Evolutionary conservation across 2,888 invertebrate species (phyloP).

Genomic region (Agrilus biguttatus): DNA sequence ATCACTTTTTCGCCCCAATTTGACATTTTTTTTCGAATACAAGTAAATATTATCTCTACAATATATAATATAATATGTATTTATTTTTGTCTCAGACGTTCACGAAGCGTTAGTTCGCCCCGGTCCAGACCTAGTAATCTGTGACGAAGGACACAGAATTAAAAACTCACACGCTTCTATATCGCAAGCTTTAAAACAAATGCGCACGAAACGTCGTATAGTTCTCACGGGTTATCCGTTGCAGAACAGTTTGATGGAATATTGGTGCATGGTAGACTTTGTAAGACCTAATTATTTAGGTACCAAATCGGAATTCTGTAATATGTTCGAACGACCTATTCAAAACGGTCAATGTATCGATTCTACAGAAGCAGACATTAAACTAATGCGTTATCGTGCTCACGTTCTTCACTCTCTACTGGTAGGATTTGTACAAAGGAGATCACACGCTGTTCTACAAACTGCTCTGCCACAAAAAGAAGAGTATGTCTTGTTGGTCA

Average conservation of each 20-base stretch:
- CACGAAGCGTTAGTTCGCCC: conserved; percentile 75
- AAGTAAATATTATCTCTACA: too few relatives aligned
- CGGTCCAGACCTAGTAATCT: conserved; percentile 87
- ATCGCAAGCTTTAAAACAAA: conserved; percentile 87
- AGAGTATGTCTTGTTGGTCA: conserved; percentile 81
- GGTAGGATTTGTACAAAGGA: conserved; percentile 90
- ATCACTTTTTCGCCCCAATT: too few relatives aligned
- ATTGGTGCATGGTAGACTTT: conserved; percentile 99
- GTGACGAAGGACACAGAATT: conserved; percentile 94
- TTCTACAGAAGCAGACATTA: conserved; percentile 85
- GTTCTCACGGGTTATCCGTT: conserved; percentile 96
- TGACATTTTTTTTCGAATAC: too few relatives aligned
- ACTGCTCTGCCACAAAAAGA: conserved; percentile 87
- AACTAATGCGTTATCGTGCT: conserved; percentile 86
- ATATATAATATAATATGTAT: too few relatives aligned
- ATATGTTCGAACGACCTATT: conserved; percentile 98
- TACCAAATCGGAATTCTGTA: conserved; percentile 90
- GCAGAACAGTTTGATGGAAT: conserved; percentile 92
- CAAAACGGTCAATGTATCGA: conserved; percentile 97
- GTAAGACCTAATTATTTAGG: conserved; percentile 96
- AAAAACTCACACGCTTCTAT: conserved; percentile 97
- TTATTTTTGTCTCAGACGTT: conserved; percentile 43
- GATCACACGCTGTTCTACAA: conserved; percentile 86
- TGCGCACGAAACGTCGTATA: conserved; percentile 83
- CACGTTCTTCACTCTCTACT: conserved; percentile 90